Percentiles rank a stretch among this genome's conserved stretches.
Conservation (phyloP, 2,888 invertebrate genomes). For the Digitonthophagus gazella region DNA sequence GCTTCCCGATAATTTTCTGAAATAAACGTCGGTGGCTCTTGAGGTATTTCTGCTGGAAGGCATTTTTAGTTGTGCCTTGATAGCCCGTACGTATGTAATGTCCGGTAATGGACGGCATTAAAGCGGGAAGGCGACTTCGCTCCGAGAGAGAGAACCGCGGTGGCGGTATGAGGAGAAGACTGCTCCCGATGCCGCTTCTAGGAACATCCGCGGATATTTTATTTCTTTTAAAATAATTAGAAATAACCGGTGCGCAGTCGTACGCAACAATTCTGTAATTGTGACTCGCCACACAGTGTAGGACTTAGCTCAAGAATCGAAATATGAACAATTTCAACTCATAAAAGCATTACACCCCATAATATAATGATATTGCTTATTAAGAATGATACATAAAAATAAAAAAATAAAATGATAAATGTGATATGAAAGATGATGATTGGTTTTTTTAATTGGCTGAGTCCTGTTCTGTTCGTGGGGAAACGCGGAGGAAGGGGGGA, state of each 20-base stretch:
- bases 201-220: slow-evolving; percentile 18
- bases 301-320: background rate
- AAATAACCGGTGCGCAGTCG: slow-evolving; percentile 27
- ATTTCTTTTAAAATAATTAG: slow-evolving; percentile 28
- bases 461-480: background rate
- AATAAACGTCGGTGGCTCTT: slow-evolving; percentile 3
- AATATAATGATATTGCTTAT: too few relatives aligned
- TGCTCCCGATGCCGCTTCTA: slow-evolving; percentile 13
- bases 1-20: background rate
- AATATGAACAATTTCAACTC: too few relatives aligned
- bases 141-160: background rate
- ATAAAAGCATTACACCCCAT: too few relatives aligned
- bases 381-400: too few relatives aligned
- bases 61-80: slow-evolving; percentile 15
- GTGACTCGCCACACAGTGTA: slow-evolving; percentile 17
- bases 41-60: slow-evolving; percentile 15
- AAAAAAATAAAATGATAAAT: too few relatives aligned
- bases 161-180: slow-evolving; percentile 9
- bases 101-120: slow-evolving; percentile 15
- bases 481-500: background rate
- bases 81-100: slow-evolving; percentile 15
- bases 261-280: slow-evolving; percentile 29
- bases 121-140: slow-evolving; percentile 1
- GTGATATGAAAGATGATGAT: too few relatives aligned
- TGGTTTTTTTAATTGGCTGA: background rate